Evolutionary conservation across 1,140 invertebrate genomes (phyloP).

Genomic region (Temnothorax curvispinosus): DNA sequence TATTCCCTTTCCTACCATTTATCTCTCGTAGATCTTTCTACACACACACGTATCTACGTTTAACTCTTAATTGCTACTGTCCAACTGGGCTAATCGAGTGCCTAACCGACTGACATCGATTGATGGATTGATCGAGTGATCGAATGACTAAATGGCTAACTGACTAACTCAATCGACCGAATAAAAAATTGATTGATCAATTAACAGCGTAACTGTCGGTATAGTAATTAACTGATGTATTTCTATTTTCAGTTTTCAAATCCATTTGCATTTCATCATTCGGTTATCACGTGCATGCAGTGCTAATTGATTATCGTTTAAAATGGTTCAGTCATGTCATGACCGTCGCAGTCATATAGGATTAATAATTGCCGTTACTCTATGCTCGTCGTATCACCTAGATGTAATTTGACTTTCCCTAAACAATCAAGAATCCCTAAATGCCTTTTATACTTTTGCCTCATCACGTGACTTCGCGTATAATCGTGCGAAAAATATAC

Average conservation of each 20-base stretch:
- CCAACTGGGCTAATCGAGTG: slow-evolving; percentile 40
- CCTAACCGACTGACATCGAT: slow-evolving; percentile 34
- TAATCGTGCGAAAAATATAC: slow-evolving; percentile 38
- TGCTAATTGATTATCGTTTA: slow-evolving; percentile 75
- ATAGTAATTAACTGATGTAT: background rate
- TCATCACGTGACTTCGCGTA: slow-evolving; percentile 36
- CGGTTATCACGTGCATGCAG: slow-evolving; percentile 62
- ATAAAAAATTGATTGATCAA: slow-evolving; percentile 35
- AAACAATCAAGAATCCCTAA: slow-evolving; percentile 67
- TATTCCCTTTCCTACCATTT: slow-evolving; percentile 56
- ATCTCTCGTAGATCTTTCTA: slow-evolving; percentile 39
- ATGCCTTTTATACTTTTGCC: slow-evolving; percentile 34
- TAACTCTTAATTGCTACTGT: slow-evolving; percentile 46
- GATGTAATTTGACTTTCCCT: slow-evolving; percentile 67
- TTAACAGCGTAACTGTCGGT: slow-evolving; percentile 19
- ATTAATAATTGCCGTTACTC: slow-evolving; percentile 63
- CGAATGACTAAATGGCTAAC: slow-evolving; percentile 39
- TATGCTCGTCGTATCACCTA: slow-evolving; percentile 73
- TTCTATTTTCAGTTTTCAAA: slow-evolving; percentile 51
- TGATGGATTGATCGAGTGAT: slow-evolving; percentile 22
- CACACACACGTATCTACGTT: slow-evolving; percentile 39
- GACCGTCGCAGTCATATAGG: slow-evolving; percentile 33
- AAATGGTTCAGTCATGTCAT: slow-evolving; percentile 61
- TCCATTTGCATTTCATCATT: slow-evolving; percentile 65
- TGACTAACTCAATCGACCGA: slow-evolving; percentile 23